phyloP scores from a whole-genome alignment of 2,113 vertebrate species.

The Scopus umbretta region DNA sequence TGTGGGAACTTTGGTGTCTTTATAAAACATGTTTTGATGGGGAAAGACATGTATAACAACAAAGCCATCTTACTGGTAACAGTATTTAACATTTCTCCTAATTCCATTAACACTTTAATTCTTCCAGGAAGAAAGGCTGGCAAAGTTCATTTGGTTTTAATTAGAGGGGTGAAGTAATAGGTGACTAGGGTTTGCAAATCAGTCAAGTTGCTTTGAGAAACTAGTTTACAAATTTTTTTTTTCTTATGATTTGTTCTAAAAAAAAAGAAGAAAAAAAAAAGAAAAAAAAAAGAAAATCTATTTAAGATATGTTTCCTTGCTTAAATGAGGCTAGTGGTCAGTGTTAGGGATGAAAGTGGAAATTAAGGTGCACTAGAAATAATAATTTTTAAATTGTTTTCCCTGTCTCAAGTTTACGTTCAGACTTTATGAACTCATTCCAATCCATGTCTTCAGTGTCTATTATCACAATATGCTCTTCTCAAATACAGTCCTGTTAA shows the following conservation, averaged over 20 bases:
- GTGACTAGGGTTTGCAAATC: not conserved
- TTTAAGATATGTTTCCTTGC: not conserved
- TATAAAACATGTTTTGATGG: not conserved
- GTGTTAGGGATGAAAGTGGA: not conserved
- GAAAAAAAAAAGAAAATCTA: not conserved
- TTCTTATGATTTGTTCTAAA: not conserved
- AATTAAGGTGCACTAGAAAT: not conserved
- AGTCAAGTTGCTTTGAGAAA: not conserved
- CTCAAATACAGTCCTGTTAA: not conserved
- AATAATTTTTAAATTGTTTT: not conserved
- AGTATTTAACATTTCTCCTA: conserved; percentile 9
- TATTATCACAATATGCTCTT: not conserved
- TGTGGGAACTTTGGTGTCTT: conserved; percentile 18
- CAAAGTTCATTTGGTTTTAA: conserved; percentile 8
- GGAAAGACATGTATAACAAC: not conserved
- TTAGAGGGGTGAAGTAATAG: conserved; percentile 4
- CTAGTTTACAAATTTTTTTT: not conserved
- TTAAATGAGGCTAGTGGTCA: not conserved
- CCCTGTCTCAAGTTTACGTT: not conserved
- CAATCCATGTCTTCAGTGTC: not conserved
- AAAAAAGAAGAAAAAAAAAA: not conserved
- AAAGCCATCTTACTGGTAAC: not conserved
- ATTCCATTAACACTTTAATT: conserved; percentile 8
- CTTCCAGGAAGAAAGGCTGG: not conserved
- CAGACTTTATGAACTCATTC: not conserved